phyloP scores from a whole-genome alignment of 2,888 invertebrate genomes.

The Galerucella calmariensis region DNA sequence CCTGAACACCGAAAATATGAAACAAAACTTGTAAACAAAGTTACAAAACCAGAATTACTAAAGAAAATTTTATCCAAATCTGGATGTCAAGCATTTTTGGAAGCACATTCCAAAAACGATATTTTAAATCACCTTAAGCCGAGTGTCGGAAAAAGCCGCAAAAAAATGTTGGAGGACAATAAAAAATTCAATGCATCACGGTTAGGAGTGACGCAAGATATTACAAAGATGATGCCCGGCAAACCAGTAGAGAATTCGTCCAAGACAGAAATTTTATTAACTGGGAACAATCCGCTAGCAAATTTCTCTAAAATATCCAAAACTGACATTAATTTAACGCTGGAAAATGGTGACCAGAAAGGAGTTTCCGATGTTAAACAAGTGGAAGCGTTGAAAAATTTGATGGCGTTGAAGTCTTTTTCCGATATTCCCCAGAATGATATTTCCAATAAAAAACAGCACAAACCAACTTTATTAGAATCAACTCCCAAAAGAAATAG shows the following conservation, averaged over 20 bases:
- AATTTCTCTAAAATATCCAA: not conserved
- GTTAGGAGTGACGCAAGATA: not conserved
- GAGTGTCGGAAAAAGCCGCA: not conserved
- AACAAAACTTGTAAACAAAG: not conserved
- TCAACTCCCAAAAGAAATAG: not conserved
- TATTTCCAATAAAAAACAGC: not conserved
- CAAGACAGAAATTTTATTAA: not conserved
- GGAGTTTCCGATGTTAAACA: not conserved
- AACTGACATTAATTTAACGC: not conserved
- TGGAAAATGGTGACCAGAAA: not conserved
- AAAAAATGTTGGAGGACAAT: not conserved
- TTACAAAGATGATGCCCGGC: not conserved
- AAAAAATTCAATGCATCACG: not conserved
- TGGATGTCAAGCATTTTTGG: constrained; percentile 1
- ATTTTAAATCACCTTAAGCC: not conserved
- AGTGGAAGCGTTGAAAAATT: not conserved
- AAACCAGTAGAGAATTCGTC: not conserved
- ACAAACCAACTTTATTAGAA: not conserved
- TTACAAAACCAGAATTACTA: constrained; percentile 2
- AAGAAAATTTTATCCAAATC: not conserved
- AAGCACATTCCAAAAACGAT: not conserved
- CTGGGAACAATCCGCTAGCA: not conserved
- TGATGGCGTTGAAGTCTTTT: not conserved
- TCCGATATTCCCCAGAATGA: not conserved
- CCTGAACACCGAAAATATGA: not conserved